These are phyloP conservation scores for Drepanosiphum platanoidis DNA, from an alignment of 2,888 invertebrate genomes.

Conservation along the genomic window DNA sequence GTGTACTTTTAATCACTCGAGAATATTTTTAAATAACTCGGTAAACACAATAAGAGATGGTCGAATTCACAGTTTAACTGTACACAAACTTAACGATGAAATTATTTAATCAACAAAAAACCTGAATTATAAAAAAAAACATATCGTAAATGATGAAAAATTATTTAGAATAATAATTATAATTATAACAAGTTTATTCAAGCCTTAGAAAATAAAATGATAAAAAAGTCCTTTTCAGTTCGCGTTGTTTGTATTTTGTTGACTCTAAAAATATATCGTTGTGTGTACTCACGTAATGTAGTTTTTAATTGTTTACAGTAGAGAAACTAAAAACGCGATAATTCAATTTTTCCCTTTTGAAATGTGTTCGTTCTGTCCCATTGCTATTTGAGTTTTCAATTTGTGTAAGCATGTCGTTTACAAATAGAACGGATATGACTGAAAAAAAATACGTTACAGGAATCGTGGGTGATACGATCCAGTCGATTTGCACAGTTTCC, in stretches of 20 bases:
- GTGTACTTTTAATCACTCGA: not conserved
- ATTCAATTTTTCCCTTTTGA: constrained; percentile 23
- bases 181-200: too few species aligned
- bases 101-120: too few species aligned
- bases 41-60: not conserved
- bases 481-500: constrained; percentile 55
- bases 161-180: too few species aligned
- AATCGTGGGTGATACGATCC: constrained; percentile 50
- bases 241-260: too few species aligned
- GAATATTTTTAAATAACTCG: not conserved
- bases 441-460: constrained; percentile 13
- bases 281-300: not conserved
- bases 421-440: constrained; percentile 47
- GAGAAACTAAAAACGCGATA: constrained; percentile 1
- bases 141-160: too few species aligned
- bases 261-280: not conserved
- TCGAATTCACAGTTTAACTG: too few species aligned
- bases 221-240: too few species aligned
- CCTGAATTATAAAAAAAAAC: too few species aligned
- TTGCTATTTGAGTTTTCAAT: constrained; percentile 21
- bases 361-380: constrained; percentile 48
- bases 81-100: too few species aligned
- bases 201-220: too few species aligned
- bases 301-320: not conserved
- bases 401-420: constrained; percentile 16